phyloP scores from a whole-genome alignment of 2,113 vertebrate genomes.

The Entosphenus tridentatus region DNA sequence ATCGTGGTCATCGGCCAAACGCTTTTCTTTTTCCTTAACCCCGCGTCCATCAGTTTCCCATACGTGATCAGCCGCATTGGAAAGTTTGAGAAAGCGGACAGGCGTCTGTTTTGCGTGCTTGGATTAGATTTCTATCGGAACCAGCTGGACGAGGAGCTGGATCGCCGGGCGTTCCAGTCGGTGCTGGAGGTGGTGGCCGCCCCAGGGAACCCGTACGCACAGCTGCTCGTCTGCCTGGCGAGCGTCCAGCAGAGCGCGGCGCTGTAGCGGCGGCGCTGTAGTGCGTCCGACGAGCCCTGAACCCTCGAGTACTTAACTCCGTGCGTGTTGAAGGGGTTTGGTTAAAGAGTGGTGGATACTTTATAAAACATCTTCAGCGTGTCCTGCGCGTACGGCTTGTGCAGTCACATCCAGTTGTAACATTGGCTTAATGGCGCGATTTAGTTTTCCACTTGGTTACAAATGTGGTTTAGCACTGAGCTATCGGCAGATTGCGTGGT shows the following conservation, averaged over 20 bases:
- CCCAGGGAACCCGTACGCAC: not conserved
- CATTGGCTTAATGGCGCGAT: no score
- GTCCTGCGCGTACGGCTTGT: not conserved
- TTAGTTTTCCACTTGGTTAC: no score
- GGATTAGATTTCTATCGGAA: slow-evolving; percentile 1
- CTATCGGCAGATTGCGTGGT: no score
- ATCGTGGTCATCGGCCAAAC: not conserved
- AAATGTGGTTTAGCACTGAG: no score
- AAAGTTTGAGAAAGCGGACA: not conserved
- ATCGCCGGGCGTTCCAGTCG: slow-evolving; percentile 4
- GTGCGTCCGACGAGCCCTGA: not conserved
- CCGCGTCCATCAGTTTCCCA: not conserved
- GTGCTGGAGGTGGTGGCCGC: not conserved
- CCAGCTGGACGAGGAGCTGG: slow-evolving; percentile 4
- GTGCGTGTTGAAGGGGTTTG: slow-evolving; percentile 10
- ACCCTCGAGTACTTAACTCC: not conserved
- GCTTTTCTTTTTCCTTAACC: not conserved
- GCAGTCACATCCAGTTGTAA: no score
- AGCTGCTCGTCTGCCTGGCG: not conserved
- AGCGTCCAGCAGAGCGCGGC: not conserved
- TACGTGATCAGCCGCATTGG: slow-evolving; percentile 2
- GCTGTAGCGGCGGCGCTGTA: not conserved
- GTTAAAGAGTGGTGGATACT: not conserved
- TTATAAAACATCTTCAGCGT: not conserved
- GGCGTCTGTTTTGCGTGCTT: not conserved